Evolutionary conservation across 2,888 invertebrate genomes (phyloP).

Genomic region (Caenorhabditis japonica): DNA sequence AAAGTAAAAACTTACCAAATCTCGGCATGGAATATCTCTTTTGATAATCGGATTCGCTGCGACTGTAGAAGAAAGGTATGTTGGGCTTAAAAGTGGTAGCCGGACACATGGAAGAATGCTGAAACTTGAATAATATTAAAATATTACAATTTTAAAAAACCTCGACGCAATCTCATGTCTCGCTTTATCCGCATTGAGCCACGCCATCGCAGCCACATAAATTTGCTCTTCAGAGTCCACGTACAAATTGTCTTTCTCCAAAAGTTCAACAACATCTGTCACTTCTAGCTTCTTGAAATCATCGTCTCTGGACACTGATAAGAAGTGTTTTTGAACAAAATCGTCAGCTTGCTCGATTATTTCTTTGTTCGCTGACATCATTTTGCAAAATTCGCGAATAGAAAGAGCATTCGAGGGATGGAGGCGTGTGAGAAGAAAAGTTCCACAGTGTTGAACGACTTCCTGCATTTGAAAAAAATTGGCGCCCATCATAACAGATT

Average conservation of each 20-base stretch:
- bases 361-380: slow-evolving; percentile 35
- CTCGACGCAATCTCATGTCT: slow-evolving; percentile 79
- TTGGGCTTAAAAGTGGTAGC: slow-evolving; percentile 86
- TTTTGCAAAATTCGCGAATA: slow-evolving; percentile 55
- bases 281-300: slow-evolving; percentile 82
- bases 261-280: slow-evolving; percentile 79
- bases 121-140: slow-evolving; percentile 10
- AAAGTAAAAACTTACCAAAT: slow-evolving; percentile 66
- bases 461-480: slow-evolving; percentile 76
- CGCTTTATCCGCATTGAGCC: slow-evolving; percentile 84
- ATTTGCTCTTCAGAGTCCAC: slow-evolving; percentile 86
- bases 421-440: slow-evolving; percentile 83
- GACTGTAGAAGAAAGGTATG: slow-evolving; percentile 84
- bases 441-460: slow-evolving; percentile 88
- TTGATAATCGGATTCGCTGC: slow-evolving; percentile 80
- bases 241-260: slow-evolving; percentile 85
- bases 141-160: slow-evolving; percentile 18
- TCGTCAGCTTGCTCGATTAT: slow-evolving; percentile 8
- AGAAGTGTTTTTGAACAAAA: slow-evolving; percentile 83
- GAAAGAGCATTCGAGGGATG: slow-evolving; percentile 58
- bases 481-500: slow-evolving; percentile 88
- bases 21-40: slow-evolving; percentile 81
- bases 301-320: slow-evolving; percentile 85
- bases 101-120: slow-evolving; percentile 84
- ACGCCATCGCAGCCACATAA: slow-evolving; percentile 87